Evolutionary conservation across 1,140 invertebrate species (phyloP).

Genomic region (Solenopsis invicta): DNA sequence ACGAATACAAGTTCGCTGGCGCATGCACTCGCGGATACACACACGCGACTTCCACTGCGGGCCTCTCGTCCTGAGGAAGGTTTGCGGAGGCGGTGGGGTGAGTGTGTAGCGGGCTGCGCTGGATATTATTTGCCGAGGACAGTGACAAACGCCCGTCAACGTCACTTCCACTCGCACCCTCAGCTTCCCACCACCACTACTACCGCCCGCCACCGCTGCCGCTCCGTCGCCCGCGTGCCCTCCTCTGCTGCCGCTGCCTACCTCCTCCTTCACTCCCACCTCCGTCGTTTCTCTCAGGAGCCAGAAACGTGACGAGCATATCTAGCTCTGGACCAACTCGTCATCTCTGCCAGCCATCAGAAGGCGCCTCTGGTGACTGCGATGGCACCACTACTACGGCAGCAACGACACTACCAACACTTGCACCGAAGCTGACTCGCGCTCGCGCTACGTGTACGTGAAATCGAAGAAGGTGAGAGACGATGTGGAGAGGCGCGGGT

Average conservation of each 20-base stretch:
- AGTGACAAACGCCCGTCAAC: constrained; percentile 86
- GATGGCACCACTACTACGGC: constrained; percentile 48
- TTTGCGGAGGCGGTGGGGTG: constrained; percentile 64
- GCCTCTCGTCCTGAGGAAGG: constrained; percentile 61
- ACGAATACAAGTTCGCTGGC: constrained; percentile 26
- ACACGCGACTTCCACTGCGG: constrained; percentile 56
- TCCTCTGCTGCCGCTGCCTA: constrained; percentile 16
- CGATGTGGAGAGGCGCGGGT: constrained; percentile 65
- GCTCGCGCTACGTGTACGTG: constrained; percentile 22
- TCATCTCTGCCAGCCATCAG: constrained; percentile 79
- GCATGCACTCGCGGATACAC: background rate
- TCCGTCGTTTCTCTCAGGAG: constrained; percentile 66
- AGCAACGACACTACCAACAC: constrained; percentile 1
- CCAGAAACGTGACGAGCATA: constrained; percentile 83
- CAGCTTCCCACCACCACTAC: constrained; percentile 67
- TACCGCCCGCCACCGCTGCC: constrained; percentile 38
- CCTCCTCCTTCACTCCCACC: constrained; percentile 31
- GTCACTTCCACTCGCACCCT: constrained; percentile 82
- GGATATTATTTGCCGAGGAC: constrained; percentile 86
- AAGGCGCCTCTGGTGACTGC: constrained; percentile 73
- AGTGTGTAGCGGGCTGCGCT: constrained; percentile 77
- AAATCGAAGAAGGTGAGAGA: constrained; percentile 64
- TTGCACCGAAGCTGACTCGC: background rate
- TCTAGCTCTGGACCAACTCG: constrained; percentile 79
- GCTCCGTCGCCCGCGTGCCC: constrained; percentile 56